Base-by-base conservation (phyloP, 2,113 vertebrate genomes). In the Corythaeola cristata region DNA sequence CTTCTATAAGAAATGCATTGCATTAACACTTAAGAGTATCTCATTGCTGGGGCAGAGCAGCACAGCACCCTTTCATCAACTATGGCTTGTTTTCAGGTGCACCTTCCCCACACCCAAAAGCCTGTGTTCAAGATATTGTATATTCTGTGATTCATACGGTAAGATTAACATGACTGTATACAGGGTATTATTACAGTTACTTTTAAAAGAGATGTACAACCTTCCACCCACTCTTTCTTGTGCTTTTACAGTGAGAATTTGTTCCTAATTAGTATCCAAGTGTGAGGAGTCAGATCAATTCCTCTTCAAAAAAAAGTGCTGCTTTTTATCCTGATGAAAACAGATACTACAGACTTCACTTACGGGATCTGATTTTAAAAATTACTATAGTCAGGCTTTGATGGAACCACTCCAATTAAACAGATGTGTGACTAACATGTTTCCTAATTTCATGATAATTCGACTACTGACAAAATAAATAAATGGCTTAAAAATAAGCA, bases 191-290 rank as follows among this genome's bases (percentile, higher is more conserved):
- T 49, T 86, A 52, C 67, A 73, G 27, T 37, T 88, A 45, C 47
- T 52, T 78, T 95, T 66, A 73, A 80, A 91, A 79, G 67, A 84
- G 30, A 74, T 49, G 44, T n/a, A 66, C 75, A 67, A 30, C 30
- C 74, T 88, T 89, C 72, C 30, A 2, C 81, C 56, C 49, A 60
- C 74, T 32, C 66, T 50, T 85, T 83, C 27, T 89, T 90, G 59
- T 83, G 80, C 89, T 92, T 93, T 91, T 80, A 68, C 73, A 91
- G 82, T 12, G 53, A 94, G 37, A 58, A 89, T 72, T 90, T 78
- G 55, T 60, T 76, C 73, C 81, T 95, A 96, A 88, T 71, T 93
- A 92, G 68, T 50, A 90, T 86, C 86, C 93, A 94, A 90, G 85
- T 77, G 83, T 91, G 93, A 68, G 66, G 55, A 88, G 58, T 93